Percentiles rank a stretch among this genome's conserved stretches.
Evolutionary conservation across 2,797 vertebrate species (phyloP).

Genomic region (Gambelia wislizenii): DNA sequence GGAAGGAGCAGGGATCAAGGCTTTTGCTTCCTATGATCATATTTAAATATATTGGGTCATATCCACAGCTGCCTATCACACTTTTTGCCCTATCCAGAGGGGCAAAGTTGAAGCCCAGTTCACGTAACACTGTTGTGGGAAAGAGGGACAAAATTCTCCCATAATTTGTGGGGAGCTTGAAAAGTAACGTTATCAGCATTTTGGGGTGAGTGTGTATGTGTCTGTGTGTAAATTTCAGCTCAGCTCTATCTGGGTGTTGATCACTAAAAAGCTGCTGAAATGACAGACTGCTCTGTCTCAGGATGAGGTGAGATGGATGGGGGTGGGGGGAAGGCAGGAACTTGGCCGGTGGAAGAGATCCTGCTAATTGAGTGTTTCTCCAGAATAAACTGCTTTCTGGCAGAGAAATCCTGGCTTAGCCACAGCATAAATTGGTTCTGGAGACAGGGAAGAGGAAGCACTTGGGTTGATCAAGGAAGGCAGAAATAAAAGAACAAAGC

Average conservation of each 20-base stretch:
- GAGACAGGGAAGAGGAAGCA: background rate
- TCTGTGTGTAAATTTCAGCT: background rate
- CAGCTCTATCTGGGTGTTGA: background rate
- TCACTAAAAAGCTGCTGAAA: background rate
- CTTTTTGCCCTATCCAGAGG: too few species aligned
- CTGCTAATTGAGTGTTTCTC: background rate
- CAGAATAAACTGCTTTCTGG: background rate
- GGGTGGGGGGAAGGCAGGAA: background rate
- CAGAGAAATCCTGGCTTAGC: background rate
- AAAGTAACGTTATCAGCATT: too few species aligned
- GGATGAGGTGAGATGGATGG: background rate
- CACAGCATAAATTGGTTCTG: background rate
- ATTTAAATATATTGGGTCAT: too few species aligned
- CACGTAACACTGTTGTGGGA: too few species aligned
- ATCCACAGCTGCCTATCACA: too few species aligned
- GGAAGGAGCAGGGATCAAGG: too few species aligned
- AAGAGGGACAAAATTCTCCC: too few species aligned
- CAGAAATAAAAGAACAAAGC: background rate
- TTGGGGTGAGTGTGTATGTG: too few species aligned
- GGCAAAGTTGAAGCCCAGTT: too few species aligned
- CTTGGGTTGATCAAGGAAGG: background rate
- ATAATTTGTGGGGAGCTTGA: too few species aligned
- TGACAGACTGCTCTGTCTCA: background rate
- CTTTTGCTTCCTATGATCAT: too few species aligned
- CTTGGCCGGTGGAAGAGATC: background rate